Percentiles rank a stretch among this genome's conserved stretches.
Conservation (phyloP, 1,140 invertebrate species). For the Manduca sexta region DNA sequence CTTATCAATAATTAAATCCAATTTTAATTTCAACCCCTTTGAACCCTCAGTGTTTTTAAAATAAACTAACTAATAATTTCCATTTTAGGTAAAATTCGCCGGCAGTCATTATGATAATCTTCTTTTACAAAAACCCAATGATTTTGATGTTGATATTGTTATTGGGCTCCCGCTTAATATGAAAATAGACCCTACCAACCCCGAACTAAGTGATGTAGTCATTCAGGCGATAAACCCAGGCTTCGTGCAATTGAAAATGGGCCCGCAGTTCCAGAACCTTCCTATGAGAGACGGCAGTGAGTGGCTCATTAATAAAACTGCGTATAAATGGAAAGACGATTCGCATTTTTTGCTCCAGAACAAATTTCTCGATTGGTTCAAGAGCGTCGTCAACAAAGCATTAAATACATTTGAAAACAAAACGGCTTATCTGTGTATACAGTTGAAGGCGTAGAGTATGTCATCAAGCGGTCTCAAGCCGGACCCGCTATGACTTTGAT, state of each 20-base stretch:
- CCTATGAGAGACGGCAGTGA: conserved; percentile 26
- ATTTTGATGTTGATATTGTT: conserved; percentile 74
- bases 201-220: conserved; percentile 30
- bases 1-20: too few relatives aligned
- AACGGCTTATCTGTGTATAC: conserved; percentile 2
- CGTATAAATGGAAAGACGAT: conserved; percentile 40
- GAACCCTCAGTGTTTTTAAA: too few relatives aligned
- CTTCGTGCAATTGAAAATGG: conserved; percentile 40
- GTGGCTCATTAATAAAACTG: conserved; percentile 32
- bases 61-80: too few relatives aligned
- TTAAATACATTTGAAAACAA: conserved; percentile 21
- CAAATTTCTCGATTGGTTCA: conserved; percentile 59
- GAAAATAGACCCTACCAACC: conserved; percentile 10
- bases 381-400: conserved; percentile 42
- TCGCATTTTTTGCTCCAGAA: conserved; percentile 46
- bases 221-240: conserved; percentile 37
- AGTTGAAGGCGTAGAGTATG: conserved; percentile 25
- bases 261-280: conserved; percentile 34
- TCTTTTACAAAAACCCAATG: conserved; percentile 70
- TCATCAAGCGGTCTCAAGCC: conserved; percentile 35
- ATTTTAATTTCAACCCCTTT: too few relatives aligned
- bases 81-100: conserved; percentile 53
- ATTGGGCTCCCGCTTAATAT: conserved; percentile 53
- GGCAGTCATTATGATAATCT: conserved; percentile 74
- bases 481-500: conserved; percentile 68